Percentiles rank a stretch among this genome's conserved stretches.
These are phyloP conservation scores for Apodemus sylvaticus DNA, from an alignment of 2,113 vertebrate species.

Conservation along the genomic window DNA sequence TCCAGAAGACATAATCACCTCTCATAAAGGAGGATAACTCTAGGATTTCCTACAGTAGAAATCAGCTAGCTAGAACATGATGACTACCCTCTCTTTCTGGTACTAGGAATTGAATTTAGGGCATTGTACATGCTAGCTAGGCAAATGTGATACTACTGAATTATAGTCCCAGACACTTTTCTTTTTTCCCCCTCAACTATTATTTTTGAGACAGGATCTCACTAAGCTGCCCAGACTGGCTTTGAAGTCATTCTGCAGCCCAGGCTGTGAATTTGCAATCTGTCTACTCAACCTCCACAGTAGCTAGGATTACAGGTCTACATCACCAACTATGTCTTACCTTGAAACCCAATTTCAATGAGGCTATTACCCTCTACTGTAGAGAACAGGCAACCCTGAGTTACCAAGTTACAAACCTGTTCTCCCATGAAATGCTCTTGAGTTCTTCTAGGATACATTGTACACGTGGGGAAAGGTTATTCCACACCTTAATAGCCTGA, in stretches of 20 bases:
- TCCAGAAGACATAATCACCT: neutral
- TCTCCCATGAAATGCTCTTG: slow-evolving; percentile 90
- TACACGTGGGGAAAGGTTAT: slow-evolving; percentile 87
- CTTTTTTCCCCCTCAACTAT: neutral
- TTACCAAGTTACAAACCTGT: slow-evolving; percentile 84
- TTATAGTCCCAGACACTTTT: neutral
- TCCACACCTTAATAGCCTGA: slow-evolving; percentile 82
- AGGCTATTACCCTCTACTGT: slow-evolving; percentile 7
- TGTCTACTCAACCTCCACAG: neutral
- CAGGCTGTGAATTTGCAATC: neutral
- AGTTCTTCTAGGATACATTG: slow-evolving; percentile 93
- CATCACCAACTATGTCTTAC: neutral
- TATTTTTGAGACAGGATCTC: neutral
- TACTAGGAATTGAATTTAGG: neutral
- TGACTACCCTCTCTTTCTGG: neutral
- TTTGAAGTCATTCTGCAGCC: neutral
- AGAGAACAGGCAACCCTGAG: neutral
- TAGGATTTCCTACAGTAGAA: slow-evolving; percentile 51
- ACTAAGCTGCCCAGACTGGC: neutral
- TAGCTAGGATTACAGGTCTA: neutral
- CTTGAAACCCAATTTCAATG: slow-evolving; percentile 2
- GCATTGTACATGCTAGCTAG: neutral
- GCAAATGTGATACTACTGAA: neutral
- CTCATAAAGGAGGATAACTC: neutral
- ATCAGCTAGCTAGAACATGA: slow-evolving; percentile 19